phyloP scores from a whole-genome alignment of 2,797 vertebrate genomes.

The Periparus ater region DNA sequence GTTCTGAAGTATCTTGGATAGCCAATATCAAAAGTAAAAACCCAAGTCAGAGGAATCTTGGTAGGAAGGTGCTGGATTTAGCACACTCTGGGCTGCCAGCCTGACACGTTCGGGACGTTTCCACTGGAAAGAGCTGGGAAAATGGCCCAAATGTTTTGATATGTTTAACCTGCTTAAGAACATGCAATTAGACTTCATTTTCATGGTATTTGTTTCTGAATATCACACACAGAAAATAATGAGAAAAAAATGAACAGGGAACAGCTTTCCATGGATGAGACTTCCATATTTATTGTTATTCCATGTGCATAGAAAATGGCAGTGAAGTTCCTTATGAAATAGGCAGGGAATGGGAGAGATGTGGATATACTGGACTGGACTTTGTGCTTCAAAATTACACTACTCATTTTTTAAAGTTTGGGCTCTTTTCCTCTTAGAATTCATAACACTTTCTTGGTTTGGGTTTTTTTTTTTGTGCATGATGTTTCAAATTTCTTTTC shows the following conservation, averaged over 20 bases:
- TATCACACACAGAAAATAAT: constrained; percentile 14
- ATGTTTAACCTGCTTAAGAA: background rate
- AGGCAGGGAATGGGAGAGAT: constrained; percentile 79
- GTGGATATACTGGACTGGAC: constrained; percentile 60
- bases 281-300: constrained; percentile 85
- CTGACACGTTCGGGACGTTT: background rate
- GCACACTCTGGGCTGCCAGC: background rate
- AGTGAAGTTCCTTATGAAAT: constrained; percentile 82
- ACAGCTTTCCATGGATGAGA: constrained; percentile 78
- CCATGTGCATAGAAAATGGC: constrained; percentile 88
- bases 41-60: background rate
- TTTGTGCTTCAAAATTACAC: constrained; percentile 79
- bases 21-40: background rate
- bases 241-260: constrained; percentile 61
- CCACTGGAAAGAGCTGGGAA: background rate
- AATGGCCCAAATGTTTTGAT: background rate
- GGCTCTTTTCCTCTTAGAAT: constrained; percentile 34
- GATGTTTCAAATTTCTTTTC: constrained; percentile 76
- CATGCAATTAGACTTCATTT: background rate
- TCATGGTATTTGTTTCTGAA: constrained; percentile 1
- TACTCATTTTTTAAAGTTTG: constrained; percentile 77
- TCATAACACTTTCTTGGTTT: constrained; percentile 53
- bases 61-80: background rate
- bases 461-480: background rate
- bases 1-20: background rate